phyloP scores from a whole-genome alignment of 2,888 invertebrate genomes.

The Meteorus cinctellus region DNA sequence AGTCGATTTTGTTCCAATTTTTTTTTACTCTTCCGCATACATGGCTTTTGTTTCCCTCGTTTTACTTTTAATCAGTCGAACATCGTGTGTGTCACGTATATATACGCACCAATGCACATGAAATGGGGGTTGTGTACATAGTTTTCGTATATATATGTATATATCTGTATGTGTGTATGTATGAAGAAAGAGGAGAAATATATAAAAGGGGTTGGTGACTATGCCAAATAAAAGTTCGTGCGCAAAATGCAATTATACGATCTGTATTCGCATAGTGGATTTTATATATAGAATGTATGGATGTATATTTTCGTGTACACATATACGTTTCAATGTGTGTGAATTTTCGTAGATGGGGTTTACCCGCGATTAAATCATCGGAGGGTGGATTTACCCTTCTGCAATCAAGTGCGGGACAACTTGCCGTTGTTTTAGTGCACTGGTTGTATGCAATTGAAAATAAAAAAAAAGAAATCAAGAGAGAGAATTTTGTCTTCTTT shows the following conservation, averaged over 20 bases:
- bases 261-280: constrained; percentile 27
- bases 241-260: constrained; percentile 36
- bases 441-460: neutral
- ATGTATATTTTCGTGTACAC: neutral
- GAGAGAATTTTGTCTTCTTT: neutral
- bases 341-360: constrained; percentile 20
- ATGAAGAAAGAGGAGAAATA: constrained; percentile 10
- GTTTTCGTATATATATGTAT: neutral
- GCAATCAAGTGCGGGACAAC: constrained; percentile 10
- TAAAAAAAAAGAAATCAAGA: neutral
- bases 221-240: neutral
- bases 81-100: neutral
- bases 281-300: neutral
- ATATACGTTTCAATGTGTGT: constrained; percentile 14
- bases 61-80: constrained; percentile 1
- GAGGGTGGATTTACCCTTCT: constrained; percentile 50
- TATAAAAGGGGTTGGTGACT: constrained; percentile 10
- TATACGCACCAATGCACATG: neutral
- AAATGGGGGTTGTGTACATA: constrained; percentile 4
- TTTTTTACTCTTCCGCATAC: constrained; percentile 7
- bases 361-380: constrained; percentile 46
- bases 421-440: neutral
- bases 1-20: neutral
- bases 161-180: neutral
- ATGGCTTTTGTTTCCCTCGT: neutral